phyloP scores from a whole-genome alignment of 2,888 invertebrate species.

The Drosophila rubida region DNA sequence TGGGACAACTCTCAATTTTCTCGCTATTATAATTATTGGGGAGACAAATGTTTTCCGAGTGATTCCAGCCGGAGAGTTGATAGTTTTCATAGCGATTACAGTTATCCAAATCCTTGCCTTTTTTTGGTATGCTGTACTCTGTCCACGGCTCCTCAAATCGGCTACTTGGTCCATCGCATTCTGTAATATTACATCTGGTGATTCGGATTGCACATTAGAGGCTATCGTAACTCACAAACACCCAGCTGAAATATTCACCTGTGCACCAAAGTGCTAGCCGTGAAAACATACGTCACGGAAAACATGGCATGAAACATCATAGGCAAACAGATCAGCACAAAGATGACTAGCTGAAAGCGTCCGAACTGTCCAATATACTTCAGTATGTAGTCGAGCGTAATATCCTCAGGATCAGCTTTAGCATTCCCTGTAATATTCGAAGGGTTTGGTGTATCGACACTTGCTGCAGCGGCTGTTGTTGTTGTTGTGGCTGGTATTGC shows the following conservation, averaged over 20 bases:
- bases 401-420: slow-evolving; percentile 61
- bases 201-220: slow-evolving; percentile 24
- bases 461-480: neutral
- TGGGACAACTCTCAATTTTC: slow-evolving; percentile 85
- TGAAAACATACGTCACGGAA: slow-evolving; percentile 89
- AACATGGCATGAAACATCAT: slow-evolving; percentile 88
- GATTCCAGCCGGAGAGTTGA: slow-evolving; percentile 48
- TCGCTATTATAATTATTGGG: slow-evolving; percentile 83
- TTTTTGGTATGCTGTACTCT: slow-evolving; percentile 84
- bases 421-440: neutral
- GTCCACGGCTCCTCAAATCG: slow-evolving; percentile 85
- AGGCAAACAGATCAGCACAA: slow-evolving; percentile 87
- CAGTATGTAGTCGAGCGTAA: slow-evolving; percentile 80
- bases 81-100: slow-evolving; percentile 84
- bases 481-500: neutral
- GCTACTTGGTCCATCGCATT: slow-evolving; percentile 81
- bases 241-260: slow-evolving; percentile 86
- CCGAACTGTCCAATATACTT: slow-evolving; percentile 87
- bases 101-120: slow-evolving; percentile 83
- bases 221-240: slow-evolving; percentile 9
- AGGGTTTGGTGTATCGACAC: slow-evolving; percentile 9
- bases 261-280: slow-evolving; percentile 89
- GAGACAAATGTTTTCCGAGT: slow-evolving; percentile 80
- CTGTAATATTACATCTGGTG: slow-evolving; percentile 84
- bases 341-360: slow-evolving; percentile 88